These are phyloP conservation scores for Carterocephalus palaemon DNA, from an alignment of 2,888 invertebrate species.

Conservation along the genomic window DNA sequence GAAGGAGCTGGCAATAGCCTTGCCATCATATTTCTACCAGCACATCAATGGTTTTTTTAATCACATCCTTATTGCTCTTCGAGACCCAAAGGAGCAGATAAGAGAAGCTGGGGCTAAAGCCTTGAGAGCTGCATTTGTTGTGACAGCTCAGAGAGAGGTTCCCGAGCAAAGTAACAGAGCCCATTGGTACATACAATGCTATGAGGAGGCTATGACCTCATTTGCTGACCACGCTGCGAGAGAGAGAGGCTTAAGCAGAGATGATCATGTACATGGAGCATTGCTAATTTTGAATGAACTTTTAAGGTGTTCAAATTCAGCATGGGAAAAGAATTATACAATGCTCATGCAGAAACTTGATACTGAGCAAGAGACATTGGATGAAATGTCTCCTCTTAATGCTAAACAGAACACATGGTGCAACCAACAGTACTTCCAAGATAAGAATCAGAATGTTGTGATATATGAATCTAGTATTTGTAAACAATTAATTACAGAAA, in stretches of 20 bases:
- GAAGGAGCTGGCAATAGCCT: constrained; percentile 95
- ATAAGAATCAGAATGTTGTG: constrained; percentile 55
- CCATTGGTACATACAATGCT: constrained; percentile 95
- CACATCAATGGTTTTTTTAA: constrained; percentile 95
- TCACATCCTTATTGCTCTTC: constrained; percentile 92
- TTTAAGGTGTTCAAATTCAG: constrained; percentile 91
- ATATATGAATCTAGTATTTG: constrained; percentile 91
- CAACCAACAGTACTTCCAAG: constrained; percentile 51
- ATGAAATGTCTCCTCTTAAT: constrained; percentile 76
- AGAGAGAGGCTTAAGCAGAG: constrained; percentile 85
- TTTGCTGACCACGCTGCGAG: constrained; percentile 80
- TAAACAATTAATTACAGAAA: constrained; percentile 87
- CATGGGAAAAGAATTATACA: constrained; percentile 90
- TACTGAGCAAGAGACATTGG: constrained; percentile 63
- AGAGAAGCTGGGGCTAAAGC: constrained; percentile 96
- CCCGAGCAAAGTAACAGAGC: constrained; percentile 92
- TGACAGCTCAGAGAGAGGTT: constrained; percentile 95
- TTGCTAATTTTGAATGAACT: constrained; percentile 96
- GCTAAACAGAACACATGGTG: constrained; percentile 62
- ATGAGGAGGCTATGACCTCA: constrained; percentile 90
- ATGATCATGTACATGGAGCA: constrained; percentile 95
- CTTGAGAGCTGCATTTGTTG: constrained; percentile 93
- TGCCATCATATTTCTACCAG: constrained; percentile 98
- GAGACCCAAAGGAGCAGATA: constrained; percentile 94
- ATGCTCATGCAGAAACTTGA: constrained; percentile 82